Conservation (phyloP, 2,797 vertebrate genomes). For the Tragopan temminckii region DNA sequence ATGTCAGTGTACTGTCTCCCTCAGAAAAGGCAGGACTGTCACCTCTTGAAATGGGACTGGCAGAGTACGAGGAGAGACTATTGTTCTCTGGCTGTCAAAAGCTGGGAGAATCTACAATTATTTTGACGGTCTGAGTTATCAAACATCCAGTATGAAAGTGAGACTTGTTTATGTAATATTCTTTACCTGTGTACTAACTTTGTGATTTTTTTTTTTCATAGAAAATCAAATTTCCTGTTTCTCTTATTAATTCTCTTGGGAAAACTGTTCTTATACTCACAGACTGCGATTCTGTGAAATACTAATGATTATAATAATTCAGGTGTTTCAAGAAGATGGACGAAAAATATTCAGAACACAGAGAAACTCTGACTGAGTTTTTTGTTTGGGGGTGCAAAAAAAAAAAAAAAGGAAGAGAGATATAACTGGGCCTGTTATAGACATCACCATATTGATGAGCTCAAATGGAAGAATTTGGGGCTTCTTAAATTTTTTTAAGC, state of each 20-base stretch:
- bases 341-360: constrained; percentile 23
- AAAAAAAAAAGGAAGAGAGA: not conserved
- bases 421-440: not conserved
- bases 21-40: not conserved
- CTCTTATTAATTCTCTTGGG: constrained; percentile 25
- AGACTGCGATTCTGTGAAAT: not conserved
- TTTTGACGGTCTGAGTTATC: not conserved
- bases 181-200: fast-evolving
- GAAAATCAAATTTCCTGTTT: constrained; percentile 57
- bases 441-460: not conserved
- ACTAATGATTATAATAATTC: not conserved
- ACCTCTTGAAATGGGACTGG: not conserved
- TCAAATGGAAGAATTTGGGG: constrained; percentile 12
- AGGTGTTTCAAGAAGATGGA: constrained; percentile 9
- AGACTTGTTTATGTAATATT: not conserved
- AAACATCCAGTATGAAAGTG: constrained; percentile 21
- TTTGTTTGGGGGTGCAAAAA: not conserved
- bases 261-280: constrained; percentile 35
- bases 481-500: constrained; percentile 33
- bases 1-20: not conserved
- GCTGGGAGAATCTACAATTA: not conserved
- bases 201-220: not conserved
- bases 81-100: not conserved
- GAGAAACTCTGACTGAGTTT: constrained; percentile 40
- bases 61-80: fast-evolving